Conservation (phyloP, 2,797 vertebrate species). For the Melanotaenia nigrans region DNA sequence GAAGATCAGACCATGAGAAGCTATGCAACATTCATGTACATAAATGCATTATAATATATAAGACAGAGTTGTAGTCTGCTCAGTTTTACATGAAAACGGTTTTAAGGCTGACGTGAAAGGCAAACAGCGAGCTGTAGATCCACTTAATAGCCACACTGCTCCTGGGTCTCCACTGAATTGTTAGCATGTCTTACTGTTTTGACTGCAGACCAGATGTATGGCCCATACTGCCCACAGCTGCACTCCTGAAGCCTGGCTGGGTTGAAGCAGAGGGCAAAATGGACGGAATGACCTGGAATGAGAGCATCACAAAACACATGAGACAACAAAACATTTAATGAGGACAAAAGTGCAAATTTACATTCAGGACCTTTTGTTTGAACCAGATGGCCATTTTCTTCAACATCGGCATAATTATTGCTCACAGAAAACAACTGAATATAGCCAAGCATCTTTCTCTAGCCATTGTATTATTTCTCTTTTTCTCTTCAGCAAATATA, state of each 20-base stretch:
- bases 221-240: conserved; percentile 98
- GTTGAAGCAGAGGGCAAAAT: conserved; percentile 89
- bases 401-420: neutral
- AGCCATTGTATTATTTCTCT: neutral
- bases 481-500: neutral
- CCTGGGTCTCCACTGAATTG: neutral
- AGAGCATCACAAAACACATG: conserved; percentile 7
- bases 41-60: neutral
- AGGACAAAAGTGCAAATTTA: neutral
- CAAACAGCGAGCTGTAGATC: neutral
- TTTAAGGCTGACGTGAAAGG: neutral
- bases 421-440: neutral
- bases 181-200: conserved; percentile 86
- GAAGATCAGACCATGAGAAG: neutral
- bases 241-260: conserved; percentile 89
- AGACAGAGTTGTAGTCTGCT: neutral
- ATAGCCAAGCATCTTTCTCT: neutral
- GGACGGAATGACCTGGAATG: conserved; percentile 90
- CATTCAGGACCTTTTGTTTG: neutral
- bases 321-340: neutral
- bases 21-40: conserved; percentile 1
- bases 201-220: conserved; percentile 92
- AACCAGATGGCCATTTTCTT: neutral
- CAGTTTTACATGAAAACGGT: neutral
- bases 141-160: neutral